phyloP scores from a whole-genome alignment of 2,888 invertebrate genomes.

The Orthosia gracilis region DNA sequence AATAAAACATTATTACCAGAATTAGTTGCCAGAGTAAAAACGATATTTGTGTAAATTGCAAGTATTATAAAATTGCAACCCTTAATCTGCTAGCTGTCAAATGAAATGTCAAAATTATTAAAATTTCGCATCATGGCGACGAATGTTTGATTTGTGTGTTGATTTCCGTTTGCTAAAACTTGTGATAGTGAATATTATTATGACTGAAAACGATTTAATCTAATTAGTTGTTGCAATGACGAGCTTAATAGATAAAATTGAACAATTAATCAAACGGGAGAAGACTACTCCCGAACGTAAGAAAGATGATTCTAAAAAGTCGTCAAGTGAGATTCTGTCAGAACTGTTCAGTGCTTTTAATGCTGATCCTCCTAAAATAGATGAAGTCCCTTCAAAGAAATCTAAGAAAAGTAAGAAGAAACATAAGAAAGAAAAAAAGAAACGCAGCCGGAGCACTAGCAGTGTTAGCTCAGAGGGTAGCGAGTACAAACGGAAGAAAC shows the following conservation, averaged over 20 bases:
- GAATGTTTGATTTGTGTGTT: conserved; percentile 34
- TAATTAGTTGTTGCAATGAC: conserved; percentile 73
- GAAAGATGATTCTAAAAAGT: conserved; percentile 90
- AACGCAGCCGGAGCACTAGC: conserved; percentile 86
- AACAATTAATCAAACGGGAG: conserved; percentile 86
- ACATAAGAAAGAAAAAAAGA: conserved; percentile 92
- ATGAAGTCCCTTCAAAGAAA: conserved; percentile 82
- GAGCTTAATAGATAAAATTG: conserved; percentile 86
- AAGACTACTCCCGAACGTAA: conserved; percentile 86
- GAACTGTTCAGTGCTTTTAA: conserved; percentile 96
- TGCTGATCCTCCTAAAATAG: conserved; percentile 93
- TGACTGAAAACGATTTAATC: conserved; percentile 37
- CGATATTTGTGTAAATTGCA: not conserved
- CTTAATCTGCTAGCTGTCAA: conserved; percentile 21
- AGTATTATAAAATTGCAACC: not conserved
- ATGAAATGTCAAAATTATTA: conserved; percentile 24
- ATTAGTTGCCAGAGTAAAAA: conserved; percentile 15
- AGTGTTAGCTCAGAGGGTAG: conserved; percentile 83
- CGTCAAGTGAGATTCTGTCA: conserved; percentile 95
- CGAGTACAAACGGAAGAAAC: conserved; percentile 91
- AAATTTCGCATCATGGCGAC: conserved; percentile 56
- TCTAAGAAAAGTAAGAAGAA: conserved; percentile 92
- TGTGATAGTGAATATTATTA: conserved; percentile 37
- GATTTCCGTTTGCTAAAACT: conserved; percentile 26
- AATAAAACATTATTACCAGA: no score